These are phyloP conservation scores for Cetoscarus ocellatus DNA, from an alignment of 2,797 vertebrate genomes.

Conservation along the genomic window DNA sequence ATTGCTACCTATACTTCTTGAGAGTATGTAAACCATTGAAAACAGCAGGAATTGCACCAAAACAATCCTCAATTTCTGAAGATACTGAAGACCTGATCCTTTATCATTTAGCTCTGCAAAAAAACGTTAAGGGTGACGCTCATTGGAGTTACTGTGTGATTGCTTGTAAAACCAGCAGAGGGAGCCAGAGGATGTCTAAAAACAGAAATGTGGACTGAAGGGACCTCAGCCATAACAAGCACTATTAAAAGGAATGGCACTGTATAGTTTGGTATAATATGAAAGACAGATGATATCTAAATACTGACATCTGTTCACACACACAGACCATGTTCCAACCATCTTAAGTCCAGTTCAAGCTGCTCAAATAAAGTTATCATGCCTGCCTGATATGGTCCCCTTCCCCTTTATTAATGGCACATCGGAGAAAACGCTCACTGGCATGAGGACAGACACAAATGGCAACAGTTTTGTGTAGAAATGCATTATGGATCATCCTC, in stretches of 20 bases:
- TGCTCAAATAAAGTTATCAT: conserved; percentile 33
- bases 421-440: conserved; percentile 68
- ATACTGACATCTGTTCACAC: conserved; percentile 51
- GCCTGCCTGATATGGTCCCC: conserved; percentile 31
- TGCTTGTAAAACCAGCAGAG: conserved; percentile 60
- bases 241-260: conserved; percentile 61
- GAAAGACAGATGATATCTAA: conserved; percentile 50
- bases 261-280: conserved; percentile 42
- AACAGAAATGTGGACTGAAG: conserved; percentile 6
- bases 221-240: conserved; percentile 24
- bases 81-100: conserved; percentile 18
- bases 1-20: conserved; percentile 61
- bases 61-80: conserved; percentile 26
- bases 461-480: conserved; percentile 63
- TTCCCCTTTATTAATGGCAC: conserved; percentile 75
- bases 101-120: conserved; percentile 21
- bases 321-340: conserved; percentile 42
- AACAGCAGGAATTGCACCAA: conserved; percentile 14
- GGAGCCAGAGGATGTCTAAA: conserved; percentile 46
- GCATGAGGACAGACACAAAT: conserved; percentile 65
- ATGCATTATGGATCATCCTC: conserved; percentile 48
- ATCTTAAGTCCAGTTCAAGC: conserved; percentile 25
- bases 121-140: conserved; percentile 11
- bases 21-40: conserved; percentile 4
- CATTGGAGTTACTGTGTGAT: conserved; percentile 18